Evolutionary conservation across 2,888 invertebrate species (phyloP), one percentile per base, ranked within the genome.

Genomic region (Bursaphelenchus okinawaensis): DNA sequence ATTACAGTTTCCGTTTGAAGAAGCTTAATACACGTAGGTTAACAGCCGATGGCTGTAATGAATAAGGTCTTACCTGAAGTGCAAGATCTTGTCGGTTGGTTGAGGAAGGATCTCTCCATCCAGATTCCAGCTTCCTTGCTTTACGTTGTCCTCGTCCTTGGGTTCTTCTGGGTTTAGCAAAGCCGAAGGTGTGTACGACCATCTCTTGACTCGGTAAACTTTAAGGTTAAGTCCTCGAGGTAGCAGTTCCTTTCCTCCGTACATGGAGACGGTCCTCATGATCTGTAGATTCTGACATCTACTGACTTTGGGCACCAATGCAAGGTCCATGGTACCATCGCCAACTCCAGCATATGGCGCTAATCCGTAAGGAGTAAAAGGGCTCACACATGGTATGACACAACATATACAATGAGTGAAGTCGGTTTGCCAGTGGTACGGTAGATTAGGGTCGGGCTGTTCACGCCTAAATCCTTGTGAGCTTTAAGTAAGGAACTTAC

Each of bases 51-150:
- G 19, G 20, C 52, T 52, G n/a, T n/a, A n/a, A n/a, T n/a, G n/a
- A n/a, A n/a, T n/a, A n/a, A n/a, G n/a, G 16, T 2, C 24, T 65
- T n/a, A 71, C 75, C 74, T 71, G 68, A 80, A 81, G 58, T 77
- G 75, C 1, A 81, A 71, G 3, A 77, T 68, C 55, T 75, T 72
- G 31, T 76, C 75, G 24, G 72, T 68, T 4, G 78, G 77, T 58
- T 81, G 81, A 23, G 77, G 76, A 7, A 81, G 69, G 51, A 80
- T 75, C 60, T 80, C 80, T 63, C 78, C 78, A 62, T 79, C 78
- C 6, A 81, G 68, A 66, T 81, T 81, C 81, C 81, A 81, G 1
- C 76, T 76, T 22, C 81, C 81, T 31, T 74, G 73, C 55, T 71
- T 70, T 9, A 58, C 63, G 40, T 75, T 73, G 20, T 72, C 62